Evolutionary conservation across 1,140 invertebrate genomes (phyloP).

Genomic region (Lordiphosa stackelbergi): DNA sequence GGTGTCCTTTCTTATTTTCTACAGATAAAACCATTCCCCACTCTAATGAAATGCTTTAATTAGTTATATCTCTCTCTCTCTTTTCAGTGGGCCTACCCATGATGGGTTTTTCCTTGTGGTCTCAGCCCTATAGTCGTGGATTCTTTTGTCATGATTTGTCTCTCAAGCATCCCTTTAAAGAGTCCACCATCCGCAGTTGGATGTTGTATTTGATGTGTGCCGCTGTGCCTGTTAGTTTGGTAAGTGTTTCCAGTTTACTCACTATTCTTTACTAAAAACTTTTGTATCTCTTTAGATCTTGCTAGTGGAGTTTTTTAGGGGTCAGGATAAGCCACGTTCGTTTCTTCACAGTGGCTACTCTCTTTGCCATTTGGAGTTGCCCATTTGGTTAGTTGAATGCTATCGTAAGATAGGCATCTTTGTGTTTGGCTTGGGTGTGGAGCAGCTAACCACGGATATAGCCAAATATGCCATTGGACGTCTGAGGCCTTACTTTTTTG

Average conservation of each 20-base stretch:
- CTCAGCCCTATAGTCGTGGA: slow-evolving; percentile 89
- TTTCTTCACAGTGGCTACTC: slow-evolving; percentile 51
- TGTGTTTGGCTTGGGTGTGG: slow-evolving; percentile 88
- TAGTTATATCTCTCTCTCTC: neutral
- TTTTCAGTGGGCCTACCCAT: slow-evolving; percentile 85
- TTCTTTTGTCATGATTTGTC: slow-evolving; percentile 98
- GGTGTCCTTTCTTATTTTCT: too few species aligned
- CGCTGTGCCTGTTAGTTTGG: slow-evolving; percentile 84
- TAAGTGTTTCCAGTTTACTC: slow-evolving; percentile 78
- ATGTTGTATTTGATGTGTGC: slow-evolving; percentile 88
- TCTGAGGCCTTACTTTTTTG: slow-evolving; percentile 93
- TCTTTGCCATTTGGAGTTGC: slow-evolving; percentile 81
- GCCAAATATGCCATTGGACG: slow-evolving; percentile 94
- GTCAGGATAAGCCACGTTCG: slow-evolving; percentile 34
- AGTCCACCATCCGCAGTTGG: slow-evolving; percentile 87
- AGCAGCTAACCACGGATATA: slow-evolving; percentile 90
- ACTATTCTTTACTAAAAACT: too few species aligned
- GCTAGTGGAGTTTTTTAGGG: slow-evolving; percentile 61
- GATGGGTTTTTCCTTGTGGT: slow-evolving; percentile 84
- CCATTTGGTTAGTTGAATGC: slow-evolving; percentile 83
- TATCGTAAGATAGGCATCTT: slow-evolving; percentile 88
- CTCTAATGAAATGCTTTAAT: too few species aligned
- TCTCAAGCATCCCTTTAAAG: slow-evolving; percentile 88
- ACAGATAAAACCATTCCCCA: too few species aligned
- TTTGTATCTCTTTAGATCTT: slow-evolving; percentile 37